These are phyloP conservation scores for Xestia sexstrigata DNA, from an alignment of 2,888 invertebrate genomes.

Conservation along the genomic window DNA sequence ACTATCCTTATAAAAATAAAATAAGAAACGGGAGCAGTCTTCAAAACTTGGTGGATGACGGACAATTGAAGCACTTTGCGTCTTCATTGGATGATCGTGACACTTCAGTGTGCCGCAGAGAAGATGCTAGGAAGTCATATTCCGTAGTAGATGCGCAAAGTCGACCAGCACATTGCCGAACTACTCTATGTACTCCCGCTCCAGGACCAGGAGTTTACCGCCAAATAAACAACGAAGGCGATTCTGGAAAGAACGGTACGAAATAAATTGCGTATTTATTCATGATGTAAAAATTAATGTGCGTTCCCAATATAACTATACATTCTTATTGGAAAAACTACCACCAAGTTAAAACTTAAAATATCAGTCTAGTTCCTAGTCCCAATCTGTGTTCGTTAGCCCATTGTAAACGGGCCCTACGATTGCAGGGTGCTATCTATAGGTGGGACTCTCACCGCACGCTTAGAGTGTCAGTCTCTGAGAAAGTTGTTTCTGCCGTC, in stretches of 20 bases:
- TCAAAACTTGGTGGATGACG: constrained; percentile 84
- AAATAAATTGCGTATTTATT: constrained; percentile 59
- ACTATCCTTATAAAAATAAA: constrained; percentile 72
- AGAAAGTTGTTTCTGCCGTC: neutral
- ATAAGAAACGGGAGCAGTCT: constrained; percentile 84
- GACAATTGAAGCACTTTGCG: constrained; percentile 81
- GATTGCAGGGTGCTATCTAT: too few species aligned
- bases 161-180: constrained; percentile 76
- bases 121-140: constrained; percentile 83
- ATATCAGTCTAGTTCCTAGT: neutral
- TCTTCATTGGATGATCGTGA: constrained; percentile 78
- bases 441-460: too few species aligned
- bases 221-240: constrained; percentile 81
- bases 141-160: constrained; percentile 82
- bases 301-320: constrained; percentile 7
- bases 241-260: constrained; percentile 71
- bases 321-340: neutral
- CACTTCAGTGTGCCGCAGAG: constrained; percentile 69
- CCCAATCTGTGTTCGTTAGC: too few species aligned
- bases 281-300: constrained; percentile 60
- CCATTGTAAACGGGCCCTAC: too few species aligned
- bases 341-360: too few species aligned
- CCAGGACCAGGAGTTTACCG: constrained; percentile 86
- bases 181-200: constrained; percentile 77
- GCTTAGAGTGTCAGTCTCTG: neutral